A percentile compares a stretch with the other conserved stretches of the same genome.
These are phyloP conservation scores for Ranitomeya variabilis DNA, from an alignment of 2,113 vertebrate genomes.

Conservation along the genomic window DNA sequence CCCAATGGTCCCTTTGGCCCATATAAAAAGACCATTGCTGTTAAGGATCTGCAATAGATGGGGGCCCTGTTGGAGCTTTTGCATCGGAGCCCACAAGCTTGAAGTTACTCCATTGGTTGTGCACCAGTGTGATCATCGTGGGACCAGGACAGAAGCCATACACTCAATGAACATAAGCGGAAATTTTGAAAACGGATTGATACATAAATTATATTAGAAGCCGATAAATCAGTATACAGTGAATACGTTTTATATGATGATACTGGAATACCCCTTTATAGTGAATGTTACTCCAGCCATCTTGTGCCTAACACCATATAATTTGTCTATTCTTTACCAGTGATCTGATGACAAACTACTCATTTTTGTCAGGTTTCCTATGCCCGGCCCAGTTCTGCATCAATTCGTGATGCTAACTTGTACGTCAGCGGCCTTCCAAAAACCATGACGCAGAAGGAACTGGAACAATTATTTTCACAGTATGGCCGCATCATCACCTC, in stretches of 20 bases:
- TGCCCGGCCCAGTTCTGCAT: conserved; percentile 97
- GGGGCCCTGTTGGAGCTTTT: too few relatives aligned
- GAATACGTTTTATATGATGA: too few relatives aligned
- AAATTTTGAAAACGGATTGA: background rate
- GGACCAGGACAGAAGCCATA: too few relatives aligned
- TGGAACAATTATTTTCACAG: conserved; percentile 99
- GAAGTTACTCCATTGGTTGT: too few relatives aligned
- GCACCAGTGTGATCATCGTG: too few relatives aligned
- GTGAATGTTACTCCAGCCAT: background rate
- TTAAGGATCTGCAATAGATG: too few relatives aligned
- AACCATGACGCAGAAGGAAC: conserved; percentile 99
- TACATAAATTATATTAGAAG: background rate
- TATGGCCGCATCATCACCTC: conserved; percentile 99
- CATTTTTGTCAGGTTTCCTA: conserved; percentile 85
- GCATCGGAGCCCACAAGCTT: too few relatives aligned
- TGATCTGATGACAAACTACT: conserved; percentile 10
- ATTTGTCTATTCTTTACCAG: conserved; percentile 5
- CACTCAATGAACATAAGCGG: background rate
- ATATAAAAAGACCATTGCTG: too few relatives aligned
- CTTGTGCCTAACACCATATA: background rate
- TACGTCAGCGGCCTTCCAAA: conserved; percentile 99
- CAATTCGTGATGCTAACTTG: conserved; percentile 97
- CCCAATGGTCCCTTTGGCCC: too few relatives aligned
- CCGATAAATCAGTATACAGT: too few relatives aligned
- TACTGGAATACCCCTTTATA: too few relatives aligned